Evolutionary conservation across 2,113 vertebrate species (phyloP), one percentile per base, ranked within the genome.

Genomic region (Callopanchax toddi): DNA sequence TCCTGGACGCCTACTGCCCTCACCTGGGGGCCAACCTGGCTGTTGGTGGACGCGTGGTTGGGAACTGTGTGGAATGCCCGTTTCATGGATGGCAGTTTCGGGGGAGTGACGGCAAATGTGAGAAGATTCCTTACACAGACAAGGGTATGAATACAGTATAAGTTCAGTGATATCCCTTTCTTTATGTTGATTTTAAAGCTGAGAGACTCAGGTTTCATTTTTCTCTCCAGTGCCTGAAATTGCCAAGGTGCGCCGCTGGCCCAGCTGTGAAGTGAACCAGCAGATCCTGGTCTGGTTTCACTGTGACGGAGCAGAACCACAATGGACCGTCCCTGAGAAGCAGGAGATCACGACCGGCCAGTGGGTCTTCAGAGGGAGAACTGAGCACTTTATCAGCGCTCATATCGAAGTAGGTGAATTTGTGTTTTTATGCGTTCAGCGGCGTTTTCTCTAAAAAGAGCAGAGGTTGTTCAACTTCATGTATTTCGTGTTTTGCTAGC

Each of bases 51-150:
- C 78, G 53, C 0, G 91, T 95, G 32, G 67, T 91, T 25, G 94
- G 92, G 16, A 74, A 55, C 34, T 95, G 94, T 64, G 87, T 94
- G 0, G 90, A 95, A 43, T 94, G 94, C 52, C 95, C 92, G 0
- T 95, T 93, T 68, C 95, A 94, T 0, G 93, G 94, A 49, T 95
- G 95, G 94, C 90, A 83, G 79, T 93, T 94, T 67, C 73, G 18
- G 1, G 95, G 93, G 2, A 63, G 85, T 1, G 91, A 93, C 0
- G 94, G 94, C 1, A 93, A 91, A 48, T 92, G 94, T 78, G 75
- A 81, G 59, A 81, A 20, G 46, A 89, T 94, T 45, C 92, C 92
- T 0, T 91, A 93, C 5, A 51, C 93, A 26, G 91, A 90, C 16
- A 93, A 93, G 91, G 92, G 91, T 91, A 86, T 36, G 48, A 40